phyloP scores from a whole-genome alignment of 2,888 invertebrate species.

The Muschampia staudingeri region DNA sequence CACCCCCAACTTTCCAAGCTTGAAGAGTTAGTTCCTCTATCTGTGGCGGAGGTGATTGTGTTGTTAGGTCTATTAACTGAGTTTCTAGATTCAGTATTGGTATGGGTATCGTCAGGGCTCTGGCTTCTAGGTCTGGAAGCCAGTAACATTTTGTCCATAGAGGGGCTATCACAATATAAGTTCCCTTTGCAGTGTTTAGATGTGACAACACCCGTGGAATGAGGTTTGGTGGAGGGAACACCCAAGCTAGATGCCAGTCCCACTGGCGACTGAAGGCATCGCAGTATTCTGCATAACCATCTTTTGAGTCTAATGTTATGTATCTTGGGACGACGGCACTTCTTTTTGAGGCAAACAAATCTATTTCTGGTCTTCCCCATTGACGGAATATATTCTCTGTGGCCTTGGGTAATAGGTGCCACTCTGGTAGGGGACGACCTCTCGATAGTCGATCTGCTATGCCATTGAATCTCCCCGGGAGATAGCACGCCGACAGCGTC shows the following conservation, averaged over 20 bases:
- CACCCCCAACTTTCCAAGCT: neutral
- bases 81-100: neutral
- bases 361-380: neutral
- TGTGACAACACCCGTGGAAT: neutral
- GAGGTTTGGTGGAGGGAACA: neutral
- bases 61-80: neutral
- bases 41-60: neutral
- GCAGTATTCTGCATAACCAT: neutral
- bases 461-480: neutral
- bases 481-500: neutral
- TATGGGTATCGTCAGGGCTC: neutral
- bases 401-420: neutral
- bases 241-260: constrained; percentile 4
- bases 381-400: neutral
- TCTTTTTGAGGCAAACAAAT: constrained; percentile 17
- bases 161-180: neutral
- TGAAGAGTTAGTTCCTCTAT: neutral
- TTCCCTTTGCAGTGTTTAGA: neutral
- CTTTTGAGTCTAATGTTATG: neutral
- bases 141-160: neutral
- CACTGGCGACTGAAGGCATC: constrained; percentile 2
- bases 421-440: neutral
- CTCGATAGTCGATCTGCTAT: neutral
- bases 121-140: neutral
- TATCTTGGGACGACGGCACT: neutral